Conservation (phyloP, 1,140 invertebrate genomes). For the Drosophila orena region DNA sequence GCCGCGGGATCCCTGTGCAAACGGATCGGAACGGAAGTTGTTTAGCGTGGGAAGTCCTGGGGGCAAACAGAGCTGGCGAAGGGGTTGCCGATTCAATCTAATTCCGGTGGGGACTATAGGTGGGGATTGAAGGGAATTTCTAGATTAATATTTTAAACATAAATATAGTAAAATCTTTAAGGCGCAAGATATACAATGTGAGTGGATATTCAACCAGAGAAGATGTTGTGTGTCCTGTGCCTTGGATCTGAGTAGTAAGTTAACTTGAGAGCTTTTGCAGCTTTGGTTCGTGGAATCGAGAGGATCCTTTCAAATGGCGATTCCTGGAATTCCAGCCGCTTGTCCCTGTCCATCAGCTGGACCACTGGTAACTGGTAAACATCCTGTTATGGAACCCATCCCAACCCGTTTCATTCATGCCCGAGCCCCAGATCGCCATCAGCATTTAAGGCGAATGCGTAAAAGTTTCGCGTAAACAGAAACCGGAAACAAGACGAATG, state of each 20-base stretch:
- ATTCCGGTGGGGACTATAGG: constrained; percentile 8
- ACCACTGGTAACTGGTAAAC: constrained; percentile 49
- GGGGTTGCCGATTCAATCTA: constrained; percentile 4
- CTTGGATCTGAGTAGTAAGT: constrained; percentile 5
- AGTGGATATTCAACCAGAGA: not conserved
- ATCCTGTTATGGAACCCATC: constrained; percentile 62
- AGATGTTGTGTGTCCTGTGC: not conserved
- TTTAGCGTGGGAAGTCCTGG: constrained; percentile 53
- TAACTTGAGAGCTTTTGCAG: constrained; percentile 31
- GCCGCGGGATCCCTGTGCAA: constrained; percentile 12
- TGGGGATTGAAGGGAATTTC: not conserved
- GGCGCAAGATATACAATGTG: not conserved
- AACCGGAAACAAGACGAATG: constrained; percentile 56
- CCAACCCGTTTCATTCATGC: constrained; percentile 67
- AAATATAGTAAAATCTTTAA: no score
- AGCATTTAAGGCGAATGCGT: constrained; percentile 55
- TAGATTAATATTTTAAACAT: no score
- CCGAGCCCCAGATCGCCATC: constrained; percentile 14
- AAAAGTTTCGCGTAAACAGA: constrained; percentile 75
- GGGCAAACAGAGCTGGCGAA: constrained; percentile 15
- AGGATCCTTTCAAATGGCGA: constrained; percentile 43
- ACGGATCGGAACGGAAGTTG: constrained; percentile 35
- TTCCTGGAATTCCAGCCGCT: constrained; percentile 57
- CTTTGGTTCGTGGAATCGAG: constrained; percentile 59
- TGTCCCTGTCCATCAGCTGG: constrained; percentile 64